Percentiles rank a stretch among this genome's conserved stretches.
phyloP scores from a whole-genome alignment of 2,113 vertebrate genomes.

The Neolamprologus sp. region DNA sequence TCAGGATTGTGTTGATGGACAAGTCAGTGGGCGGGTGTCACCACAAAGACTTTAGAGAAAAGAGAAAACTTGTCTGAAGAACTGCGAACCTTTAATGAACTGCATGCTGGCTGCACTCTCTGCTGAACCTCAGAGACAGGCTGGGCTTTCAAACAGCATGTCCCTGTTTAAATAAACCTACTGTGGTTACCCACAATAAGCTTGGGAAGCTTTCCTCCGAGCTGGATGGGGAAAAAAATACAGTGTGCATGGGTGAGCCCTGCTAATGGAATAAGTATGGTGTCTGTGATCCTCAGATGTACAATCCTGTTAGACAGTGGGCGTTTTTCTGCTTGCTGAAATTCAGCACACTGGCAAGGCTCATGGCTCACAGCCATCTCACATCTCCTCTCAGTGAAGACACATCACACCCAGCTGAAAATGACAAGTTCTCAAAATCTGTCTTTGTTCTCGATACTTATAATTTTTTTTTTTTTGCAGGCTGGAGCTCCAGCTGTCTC shows the following conservation, averaged over 20 bases:
- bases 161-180: background rate
- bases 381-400: slow-evolving; percentile 7
- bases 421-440: slow-evolving; percentile 21
- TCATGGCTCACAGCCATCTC: background rate
- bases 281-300: background rate
- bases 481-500: slow-evolving; percentile 34
- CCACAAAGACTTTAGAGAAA: background rate
- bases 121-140: background rate
- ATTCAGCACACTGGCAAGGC: background rate
- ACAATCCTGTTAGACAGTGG: background rate
- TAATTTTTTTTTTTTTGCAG: background rate
- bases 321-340: background rate
- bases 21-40: background rate
- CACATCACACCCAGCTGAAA: slow-evolving; percentile 29
- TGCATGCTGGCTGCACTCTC: background rate
- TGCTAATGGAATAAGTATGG: slow-evolving; percentile 20
- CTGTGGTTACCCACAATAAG: background rate
- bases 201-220: background rate
- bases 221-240: background rate
- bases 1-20: background rate
- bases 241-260: background rate
- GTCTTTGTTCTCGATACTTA: slow-evolving; percentile 11
- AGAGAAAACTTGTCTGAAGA: background rate
- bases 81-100: background rate
- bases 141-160: background rate